These are phyloP conservation scores for Calosoma granatense DNA, from an alignment of 1,140 invertebrate species.

Conservation along the genomic window DNA sequence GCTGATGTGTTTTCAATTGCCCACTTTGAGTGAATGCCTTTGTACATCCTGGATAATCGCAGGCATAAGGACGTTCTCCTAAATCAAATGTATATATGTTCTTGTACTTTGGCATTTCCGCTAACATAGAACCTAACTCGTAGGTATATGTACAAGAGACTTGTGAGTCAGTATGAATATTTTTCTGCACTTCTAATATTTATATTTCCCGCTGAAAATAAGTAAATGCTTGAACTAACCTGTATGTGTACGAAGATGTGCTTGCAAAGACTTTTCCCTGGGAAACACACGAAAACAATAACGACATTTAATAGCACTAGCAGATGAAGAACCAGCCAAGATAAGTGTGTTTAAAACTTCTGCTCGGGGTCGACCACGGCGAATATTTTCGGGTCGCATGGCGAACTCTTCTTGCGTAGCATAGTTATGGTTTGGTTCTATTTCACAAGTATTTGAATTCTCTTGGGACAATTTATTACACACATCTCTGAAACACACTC, in stretches of 20 bases:
- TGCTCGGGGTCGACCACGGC: slow-evolving; percentile 60
- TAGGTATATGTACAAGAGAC: no score
- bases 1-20: slow-evolving; percentile 73
- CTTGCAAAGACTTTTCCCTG: slow-evolving; percentile 68
- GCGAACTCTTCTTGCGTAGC: not conserved
- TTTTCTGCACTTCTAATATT: no score
- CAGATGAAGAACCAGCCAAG: slow-evolving; percentile 58
- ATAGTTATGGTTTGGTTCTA: not conserved
- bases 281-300: slow-evolving; percentile 70
- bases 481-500: not conserved
- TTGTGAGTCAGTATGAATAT: no score
- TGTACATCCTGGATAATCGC: slow-evolving; percentile 67
- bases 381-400: slow-evolving; percentile 13
- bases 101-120: not conserved
- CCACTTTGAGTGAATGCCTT: slow-evolving; percentile 75
- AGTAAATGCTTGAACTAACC: slow-evolving; percentile 38
- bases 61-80: slow-evolving; percentile 70
- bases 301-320: slow-evolving; percentile 62
- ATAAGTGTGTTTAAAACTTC: slow-evolving; percentile 62
- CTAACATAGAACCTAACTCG: not conserved
- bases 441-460: not conserved
- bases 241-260: slow-evolving; percentile 72
- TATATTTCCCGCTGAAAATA: not conserved
- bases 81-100: slow-evolving; percentile 16
- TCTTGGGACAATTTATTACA: not conserved